Evolutionary conservation across 2,113 vertebrate genomes (phyloP).

Genomic region (Xenus cinereus): DNA sequence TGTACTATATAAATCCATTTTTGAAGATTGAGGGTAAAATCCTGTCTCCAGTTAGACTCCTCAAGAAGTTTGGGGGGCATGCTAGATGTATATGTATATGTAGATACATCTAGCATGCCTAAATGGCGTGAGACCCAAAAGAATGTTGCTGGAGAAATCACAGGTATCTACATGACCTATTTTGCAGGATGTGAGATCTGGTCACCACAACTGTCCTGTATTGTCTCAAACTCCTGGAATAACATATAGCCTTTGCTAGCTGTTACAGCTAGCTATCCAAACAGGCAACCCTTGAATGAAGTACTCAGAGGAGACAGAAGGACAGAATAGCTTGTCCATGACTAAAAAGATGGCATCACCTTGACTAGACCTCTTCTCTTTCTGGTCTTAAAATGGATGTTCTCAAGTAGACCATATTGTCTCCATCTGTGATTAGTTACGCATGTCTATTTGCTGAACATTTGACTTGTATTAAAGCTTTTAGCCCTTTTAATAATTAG

Average conservation of each 20-base stretch:
- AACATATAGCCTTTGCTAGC: not conserved
- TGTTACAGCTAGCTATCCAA: not conserved
- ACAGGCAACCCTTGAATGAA: not conserved
- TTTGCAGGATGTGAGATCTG: not conserved
- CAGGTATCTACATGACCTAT: accelerated
- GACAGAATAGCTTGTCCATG: not conserved
- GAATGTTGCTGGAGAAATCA: not conserved
- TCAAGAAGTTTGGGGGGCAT: not conserved
- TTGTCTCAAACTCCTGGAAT: not conserved
- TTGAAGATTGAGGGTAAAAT: not conserved
- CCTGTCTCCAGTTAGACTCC: not conserved
- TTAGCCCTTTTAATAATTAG: not conserved
- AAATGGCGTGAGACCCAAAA: not conserved
- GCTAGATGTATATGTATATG: not conserved
- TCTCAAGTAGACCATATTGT: not conserved
- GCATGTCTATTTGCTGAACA: not conserved
- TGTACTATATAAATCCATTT: not conserved
- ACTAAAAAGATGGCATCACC: not conserved
- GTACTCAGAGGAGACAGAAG: not conserved
- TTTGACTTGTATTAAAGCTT: not conserved
- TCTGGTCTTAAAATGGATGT: not conserved
- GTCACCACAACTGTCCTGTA: not conserved
- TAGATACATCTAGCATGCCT: not conserved
- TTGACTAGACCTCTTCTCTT: not conserved
- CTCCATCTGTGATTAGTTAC: not conserved